Base-by-base conservation (phyloP, 92 coral and sea anemone species). In the Pocillopora meandrina region DNA sequence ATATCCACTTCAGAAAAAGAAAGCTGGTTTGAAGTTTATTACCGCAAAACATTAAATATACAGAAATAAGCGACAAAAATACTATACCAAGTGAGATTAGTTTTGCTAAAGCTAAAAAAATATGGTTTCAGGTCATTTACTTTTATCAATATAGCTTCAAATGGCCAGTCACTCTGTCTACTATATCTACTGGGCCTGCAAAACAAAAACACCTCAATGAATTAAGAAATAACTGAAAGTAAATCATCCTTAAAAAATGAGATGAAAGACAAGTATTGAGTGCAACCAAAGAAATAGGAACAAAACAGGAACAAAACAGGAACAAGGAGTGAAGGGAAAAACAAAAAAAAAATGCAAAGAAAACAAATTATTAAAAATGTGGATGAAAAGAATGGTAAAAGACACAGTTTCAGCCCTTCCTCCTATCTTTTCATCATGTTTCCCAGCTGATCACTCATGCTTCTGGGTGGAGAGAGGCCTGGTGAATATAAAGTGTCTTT, bases 151-250 rank as follows among this genome's bases (percentile, higher is more conserved):
- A 96, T 70, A 96, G 95, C 83, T 96, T 96, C 12, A 96, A 92
- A 76, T 94, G 98, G 52, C 99, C 99, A 35, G 99, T 96, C 15
- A 96, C 97, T 89, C 94, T 86, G 78, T 96, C 98, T 17, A 96
- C 91, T 19, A 90, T 71, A 26, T 89, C 95, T 20, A 85, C 84
- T 72, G 98, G 97, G 61, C 99, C 99, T 96, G 81, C 17, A 81
- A 61, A 80, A 10, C 56, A 61, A 10, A 23, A 69, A 31, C 14
- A 49, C 47, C 15, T 2, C 35, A 23, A 33, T 12, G 10, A 57
- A 68, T 1, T 6, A 11, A 35, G 2, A 23, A n/a, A 3, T 71
- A 19, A 75, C 76, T 71, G 56, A 75, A 56, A 13, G 77, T 83
- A 85, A 64, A 64, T 8, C 12, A 23, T 52, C 77, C 77, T 52